Base-by-base conservation (phyloP, 2,797 vertebrate species). In the Acestrorhynchus altus region DNA sequence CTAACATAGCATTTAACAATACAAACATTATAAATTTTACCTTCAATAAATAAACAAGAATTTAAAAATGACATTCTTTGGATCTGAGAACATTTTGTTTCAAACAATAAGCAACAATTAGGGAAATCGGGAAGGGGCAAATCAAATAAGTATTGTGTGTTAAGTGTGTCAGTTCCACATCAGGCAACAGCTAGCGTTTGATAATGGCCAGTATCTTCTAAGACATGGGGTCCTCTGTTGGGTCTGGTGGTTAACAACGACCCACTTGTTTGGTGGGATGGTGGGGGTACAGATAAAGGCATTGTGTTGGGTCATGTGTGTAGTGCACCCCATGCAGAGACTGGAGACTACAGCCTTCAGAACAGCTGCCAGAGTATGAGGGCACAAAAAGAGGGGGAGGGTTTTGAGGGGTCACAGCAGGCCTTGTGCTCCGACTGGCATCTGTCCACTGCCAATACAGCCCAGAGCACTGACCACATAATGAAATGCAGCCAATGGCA, bases 351-450 rank as follows among this genome's bases (percentile, higher is more conserved):
- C 35, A 26, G 11, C 31, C 51, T 11, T 54, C 56, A 56, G 18
- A 81, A 44, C 73, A 76, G 59, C 79, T 76, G 63, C 42, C 51
- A 60, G 44, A 49, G 68, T 59, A 77, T 18, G 22, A 63, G 42
- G 64, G 56, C 9, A 46, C 44, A 46, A 67, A 49, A 24, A 66
- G 61, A 26, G 24, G 54, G 13, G 42, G 22, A 56, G 13, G 35
- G 54, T 64, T 35, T 64, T 39, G 68, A 42, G 16, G 28, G 65
- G 65, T 82, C 77, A 74, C 22, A 22, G 28, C 47, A 35, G 69
- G 67, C 65, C 24, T 64, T 68, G 35, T 28, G 59, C 46, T 52
- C 47, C 39, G 39, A 46, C 66, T 57, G 72, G 57, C 73, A 66
- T 65, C 57, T 65, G 57, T 68, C 66, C 56, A 66, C 4, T n/a